These are phyloP conservation scores for Bombus confusus DNA, from an alignment of 1,140 invertebrate genomes.

Conservation along the genomic window DNA sequence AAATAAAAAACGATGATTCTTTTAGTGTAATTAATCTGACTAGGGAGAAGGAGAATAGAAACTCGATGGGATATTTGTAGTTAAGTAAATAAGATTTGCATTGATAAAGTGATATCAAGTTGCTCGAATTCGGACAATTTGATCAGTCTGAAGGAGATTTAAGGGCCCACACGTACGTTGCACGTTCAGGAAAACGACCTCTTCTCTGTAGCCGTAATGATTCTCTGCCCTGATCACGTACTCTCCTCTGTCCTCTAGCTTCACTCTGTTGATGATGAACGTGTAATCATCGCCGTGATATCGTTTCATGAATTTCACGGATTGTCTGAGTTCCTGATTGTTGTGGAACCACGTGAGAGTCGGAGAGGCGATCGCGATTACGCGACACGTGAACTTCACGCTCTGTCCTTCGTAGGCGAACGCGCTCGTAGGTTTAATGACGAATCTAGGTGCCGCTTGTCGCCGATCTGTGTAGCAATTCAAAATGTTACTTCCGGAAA, in stretches of 20 bases:
- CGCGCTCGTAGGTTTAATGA: slow-evolving; percentile 97
- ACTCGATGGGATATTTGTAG: no score
- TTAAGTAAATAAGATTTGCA: no score
- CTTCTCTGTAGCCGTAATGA: slow-evolving; percentile 97
- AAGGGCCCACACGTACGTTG: slow-evolving; percentile 86
- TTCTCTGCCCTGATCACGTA: slow-evolving; percentile 99
- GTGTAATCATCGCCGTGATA: slow-evolving; percentile 98
- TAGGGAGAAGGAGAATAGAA: no score
- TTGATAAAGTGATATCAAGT: no score
- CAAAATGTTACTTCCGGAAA: background rate
- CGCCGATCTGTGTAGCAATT: slow-evolving; percentile 88
- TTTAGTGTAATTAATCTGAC: background rate
- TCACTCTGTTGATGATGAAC: slow-evolving; percentile 98
- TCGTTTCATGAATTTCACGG: slow-evolving; percentile 99
- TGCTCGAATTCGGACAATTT: no score
- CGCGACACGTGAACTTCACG: slow-evolving; percentile 97
- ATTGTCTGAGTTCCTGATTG: slow-evolving; percentile 96
- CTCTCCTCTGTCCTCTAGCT: slow-evolving; percentile 97
- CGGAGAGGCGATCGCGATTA: slow-evolving; percentile 96
- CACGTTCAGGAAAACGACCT: slow-evolving; percentile 98
- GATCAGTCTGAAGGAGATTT: no score
- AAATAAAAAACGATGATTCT: slow-evolving; percentile 53
- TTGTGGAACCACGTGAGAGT: slow-evolving; percentile 98
- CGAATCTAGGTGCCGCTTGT: slow-evolving; percentile 98
- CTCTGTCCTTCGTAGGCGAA: slow-evolving; percentile 98